These are phyloP conservation scores for Boulengeromyrus knoepffleri DNA, from an alignment of 2,113 vertebrate genomes.

Conservation along the genomic window DNA sequence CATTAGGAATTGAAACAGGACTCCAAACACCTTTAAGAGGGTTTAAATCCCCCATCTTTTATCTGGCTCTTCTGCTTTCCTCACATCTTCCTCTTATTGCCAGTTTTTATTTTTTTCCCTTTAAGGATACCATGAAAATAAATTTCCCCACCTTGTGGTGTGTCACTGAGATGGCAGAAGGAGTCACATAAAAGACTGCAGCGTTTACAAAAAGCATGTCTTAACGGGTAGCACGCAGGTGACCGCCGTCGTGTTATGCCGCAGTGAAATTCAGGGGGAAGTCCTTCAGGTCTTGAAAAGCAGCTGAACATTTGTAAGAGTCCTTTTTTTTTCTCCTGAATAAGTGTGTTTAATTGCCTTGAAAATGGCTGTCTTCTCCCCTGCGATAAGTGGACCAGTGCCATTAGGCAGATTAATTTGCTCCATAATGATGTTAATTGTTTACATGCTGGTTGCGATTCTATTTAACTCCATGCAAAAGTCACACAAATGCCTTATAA, in stretches of 20 bases:
- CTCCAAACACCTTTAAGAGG: background rate
- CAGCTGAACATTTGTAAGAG: background rate
- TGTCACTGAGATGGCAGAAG: background rate
- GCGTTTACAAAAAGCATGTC: background rate
- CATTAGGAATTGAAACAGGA: background rate
- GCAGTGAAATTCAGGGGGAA: background rate
- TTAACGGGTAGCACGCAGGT: background rate
- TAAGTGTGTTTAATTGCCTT: slow-evolving; percentile 53
- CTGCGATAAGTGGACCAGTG: slow-evolving; percentile 49
- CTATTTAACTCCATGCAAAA: slow-evolving; percentile 32
- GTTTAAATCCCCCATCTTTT: background rate
- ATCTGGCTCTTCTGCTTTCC: background rate
- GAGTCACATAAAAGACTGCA: background rate
- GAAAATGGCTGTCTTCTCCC: slow-evolving; percentile 55
- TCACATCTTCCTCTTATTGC: background rate
- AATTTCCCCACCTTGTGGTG: background rate
- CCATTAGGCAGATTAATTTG: slow-evolving; percentile 63
- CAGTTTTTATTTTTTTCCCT: background rate
- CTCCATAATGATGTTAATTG: slow-evolving; percentile 62
- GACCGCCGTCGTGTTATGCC: background rate
- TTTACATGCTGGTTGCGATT: slow-evolving; percentile 53
- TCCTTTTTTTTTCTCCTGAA: slow-evolving; percentile 33
- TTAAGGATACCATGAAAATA: background rate
- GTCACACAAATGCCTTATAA: slow-evolving; percentile 18
- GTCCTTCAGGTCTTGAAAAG: background rate